These are phyloP conservation scores for Venusia cambrica DNA, from an alignment of 2,888 invertebrate genomes.

Conservation along the genomic window DNA sequence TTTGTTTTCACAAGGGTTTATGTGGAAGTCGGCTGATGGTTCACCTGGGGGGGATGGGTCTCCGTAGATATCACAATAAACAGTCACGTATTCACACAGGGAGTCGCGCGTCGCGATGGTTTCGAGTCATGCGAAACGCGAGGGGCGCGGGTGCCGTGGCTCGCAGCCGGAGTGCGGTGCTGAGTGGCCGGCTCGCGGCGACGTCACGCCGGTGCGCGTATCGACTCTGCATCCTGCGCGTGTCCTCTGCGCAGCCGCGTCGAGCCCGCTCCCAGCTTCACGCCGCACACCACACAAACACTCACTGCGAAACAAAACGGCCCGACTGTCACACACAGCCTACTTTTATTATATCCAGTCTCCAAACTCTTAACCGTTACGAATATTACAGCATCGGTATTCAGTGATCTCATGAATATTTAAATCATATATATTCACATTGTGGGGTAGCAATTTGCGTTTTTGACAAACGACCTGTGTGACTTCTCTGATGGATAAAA, in stretches of 20 bases:
- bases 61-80: slow-evolving; percentile 38
- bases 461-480: slow-evolving; percentile 34
- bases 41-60: slow-evolving; percentile 36
- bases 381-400: slow-evolving; percentile 42
- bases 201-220: slow-evolving; percentile 65
- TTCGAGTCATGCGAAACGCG: slow-evolving; percentile 35
- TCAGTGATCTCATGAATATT: slow-evolving; percentile 34
- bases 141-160: slow-evolving; percentile 56
- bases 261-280: slow-evolving; percentile 53
- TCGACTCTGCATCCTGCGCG: slow-evolving; percentile 51
- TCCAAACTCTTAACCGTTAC: slow-evolving; percentile 49
- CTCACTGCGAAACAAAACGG: slow-evolving; percentile 61
- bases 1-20: slow-evolving; percentile 71
- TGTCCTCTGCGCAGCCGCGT: slow-evolving; percentile 29
- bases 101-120: slow-evolving; percentile 48
- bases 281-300: slow-evolving; percentile 54
- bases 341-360: slow-evolving; percentile 53
- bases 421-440: slow-evolving; percentile 33
- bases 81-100: slow-evolving; percentile 44
- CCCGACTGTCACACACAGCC: slow-evolving; percentile 47
- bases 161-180: slow-evolving; percentile 48
- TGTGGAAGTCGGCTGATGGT: slow-evolving; percentile 38
- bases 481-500: slow-evolving; percentile 33
- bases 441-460: slow-evolving; percentile 23
- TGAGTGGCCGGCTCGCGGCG: slow-evolving; percentile 58